Base-by-base conservation (phyloP, 2,888 invertebrate genomes). In the Subacronicta megacephala region DNA sequence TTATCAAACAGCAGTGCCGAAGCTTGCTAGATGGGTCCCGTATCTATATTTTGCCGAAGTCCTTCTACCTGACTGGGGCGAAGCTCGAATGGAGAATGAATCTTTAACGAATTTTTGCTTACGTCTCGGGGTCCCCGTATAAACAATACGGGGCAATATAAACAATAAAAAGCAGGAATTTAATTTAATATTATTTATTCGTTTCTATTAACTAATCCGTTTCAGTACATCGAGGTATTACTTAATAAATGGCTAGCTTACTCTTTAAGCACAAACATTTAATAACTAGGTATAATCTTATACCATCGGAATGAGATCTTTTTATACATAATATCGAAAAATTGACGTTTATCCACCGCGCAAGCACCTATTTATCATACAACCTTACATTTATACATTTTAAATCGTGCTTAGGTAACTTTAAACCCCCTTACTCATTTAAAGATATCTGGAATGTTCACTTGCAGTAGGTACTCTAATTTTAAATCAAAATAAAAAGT, bases 311-410 rank as follows among this genome's bases (percentile, higher is more conserved):
- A 81, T 78, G 82, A 87, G 82, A 81, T 75, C 55, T 52, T 83
- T 88, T 87, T 87, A 87, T 84, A 90, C 79, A 82, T 72, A 73
- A 73, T 86, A 86, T 84, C 75, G 77, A 77, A 90, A 74, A 94
- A 93, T 94, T 93, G 93, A 93, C 93, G 82, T 88, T 81, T 84
- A 88, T 88, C 85, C 82, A 89, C 85, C 80, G 90, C 92, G 86
- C 89, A 93, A 94, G 93, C 93, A 92, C 93, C 93, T 93, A 93
- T 83, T 85, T 89, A 81, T 88, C 81, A 89, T 92, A 92, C 93
- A 92, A 92, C 88, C 93, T 85, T 90, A 90, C 79, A 83, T 85
- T 90, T 85, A 83, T 73, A 83, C 78, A 77, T 72, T n/a, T 72
- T 76, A 77, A 71, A 78, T 75, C 66, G 75, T 80, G 77, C 77